Evolutionary conservation across 1,140 invertebrate species (phyloP), one percentile per base, ranked within the genome.

Genomic region (Drosophila seguyi): DNA sequence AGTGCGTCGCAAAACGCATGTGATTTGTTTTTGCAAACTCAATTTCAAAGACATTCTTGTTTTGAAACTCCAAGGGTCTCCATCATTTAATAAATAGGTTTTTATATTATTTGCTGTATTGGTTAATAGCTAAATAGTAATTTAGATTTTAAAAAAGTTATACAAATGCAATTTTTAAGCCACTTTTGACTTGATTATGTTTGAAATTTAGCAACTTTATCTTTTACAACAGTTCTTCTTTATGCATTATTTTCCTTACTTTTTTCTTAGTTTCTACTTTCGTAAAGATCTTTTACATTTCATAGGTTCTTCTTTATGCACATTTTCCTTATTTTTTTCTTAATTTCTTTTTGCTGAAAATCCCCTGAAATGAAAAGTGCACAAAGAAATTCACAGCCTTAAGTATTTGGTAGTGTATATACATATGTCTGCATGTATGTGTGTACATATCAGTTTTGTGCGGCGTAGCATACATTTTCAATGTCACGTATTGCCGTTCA

Each of bases 381-480:
- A 44, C 41, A 44, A 20, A 44, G 41, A 44, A 44, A 44, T 44
- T 44, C 2, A 44, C 20, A 22, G 5, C 2, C 11, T 25, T 25
- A 25, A 25, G 2, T 25, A 45, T 45, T 45, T 45, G 44, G 6
- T 14, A 22, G 13, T 45, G 44, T 14, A 25, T 14, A 2, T 45
- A 42, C 38, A n/a, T 16, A 14, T 36, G 25, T 25, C 2, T 29
- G 29, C 3, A 39, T 39, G 16, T 41, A 16, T 53, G 13, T 56
- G 13, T 67, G 13, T 56, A 29, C 52, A 55, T 75, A 66, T 56
- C 36, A 29, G 52, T 67, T 29, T 53, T 31, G 31, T 53, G 31
- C 38, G 41, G 38, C 53, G 39, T 76, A 76, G 76, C 66, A 79
- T 72, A 71, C 75, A 79, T 73, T 79, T 79, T 79, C 75, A 79